A percentile compares a stretch with the other conserved stretches of the same genome.
Conservation (phyloP, 1,140 invertebrate species). For the Polypedilum vanderplanki region DNA sequence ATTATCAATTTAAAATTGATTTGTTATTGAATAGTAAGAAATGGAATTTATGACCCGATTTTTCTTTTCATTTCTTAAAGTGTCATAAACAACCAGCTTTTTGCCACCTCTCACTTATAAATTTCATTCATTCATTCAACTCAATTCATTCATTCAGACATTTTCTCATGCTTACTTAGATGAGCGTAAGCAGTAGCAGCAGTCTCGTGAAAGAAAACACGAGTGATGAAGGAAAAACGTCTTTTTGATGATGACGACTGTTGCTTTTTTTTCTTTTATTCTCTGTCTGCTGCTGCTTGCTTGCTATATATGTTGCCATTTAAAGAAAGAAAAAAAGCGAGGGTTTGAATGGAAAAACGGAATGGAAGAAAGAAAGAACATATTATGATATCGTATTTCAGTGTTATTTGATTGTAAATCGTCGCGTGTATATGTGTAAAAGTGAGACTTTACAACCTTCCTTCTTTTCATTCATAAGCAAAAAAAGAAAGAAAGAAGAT, state of each 20-base stretch:
- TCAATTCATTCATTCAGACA: neutral
- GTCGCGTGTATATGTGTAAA: neutral
- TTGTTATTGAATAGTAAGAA: no score
- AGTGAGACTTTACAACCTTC: neutral
- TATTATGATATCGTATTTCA: conserved; percentile 25
- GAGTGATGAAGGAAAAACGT: neutral
- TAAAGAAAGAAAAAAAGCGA: no score
- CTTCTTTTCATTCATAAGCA: no score
- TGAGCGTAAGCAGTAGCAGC: no score
- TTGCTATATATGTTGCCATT: no score
- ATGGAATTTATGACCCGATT: neutral
- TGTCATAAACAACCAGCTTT: conserved; percentile 18
- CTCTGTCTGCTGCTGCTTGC: neutral
- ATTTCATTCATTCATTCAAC: conserved; percentile 4
- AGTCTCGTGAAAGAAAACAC: neutral
- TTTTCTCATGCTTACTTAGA: neutral
- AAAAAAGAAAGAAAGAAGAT: no score
- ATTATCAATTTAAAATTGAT: no score
- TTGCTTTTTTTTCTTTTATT: neutral
- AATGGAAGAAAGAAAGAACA: neutral
- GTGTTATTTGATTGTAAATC: conserved; percentile 27
- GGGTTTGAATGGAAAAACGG: neutral
- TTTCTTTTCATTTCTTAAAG: neutral
- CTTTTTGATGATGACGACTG: conserved; percentile 17
- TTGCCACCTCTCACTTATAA: neutral